Evolutionary conservation across 1,140 invertebrate species (phyloP), one percentile per base, ranked within the genome.

Genomic region (Procambarus virginalis): DNA sequence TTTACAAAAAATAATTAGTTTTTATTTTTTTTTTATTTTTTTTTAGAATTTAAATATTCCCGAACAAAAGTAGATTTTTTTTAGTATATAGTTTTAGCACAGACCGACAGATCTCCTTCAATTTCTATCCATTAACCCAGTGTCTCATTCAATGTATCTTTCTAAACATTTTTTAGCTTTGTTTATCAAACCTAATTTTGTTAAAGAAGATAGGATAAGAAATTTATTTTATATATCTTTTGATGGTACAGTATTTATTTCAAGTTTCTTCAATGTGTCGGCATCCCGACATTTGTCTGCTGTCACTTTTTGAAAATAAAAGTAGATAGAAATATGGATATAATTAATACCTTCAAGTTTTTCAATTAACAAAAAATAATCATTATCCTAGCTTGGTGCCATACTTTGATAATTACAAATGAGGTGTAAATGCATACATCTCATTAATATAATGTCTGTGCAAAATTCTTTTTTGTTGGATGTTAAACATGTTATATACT

Each of bases 241-340:
- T 58, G 83, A 77, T 85, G 75, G 34, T 85, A 34, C 34, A 34
- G 34, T 34, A 85, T 77, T 85, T 73, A 85, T 55, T 49, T 77
- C 4, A 49, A 9, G 49, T 70, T 78, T 49, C 3, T 81, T 73
- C 60, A 17, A 9, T 81, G 60, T 88, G 78, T 73, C 49, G 3
- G 34, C 20, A 81, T 73, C 48, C 51, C 48, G 45, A 81, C 51
- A 75, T 88, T n/a, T 88, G n/a, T 88, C 78, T 81, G 49, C 78
- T 64, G 51, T 81, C 77, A 49, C 49, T 86, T 81, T 87, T 88
- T 88, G 58, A 80, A 80, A 88, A 88, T 88, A 88, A 88, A 34
- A 88, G 86, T 88, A 88, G 85, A 73, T 88, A 88, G 77, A 88
- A n/a, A n/a, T 81, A 22, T 9, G 8, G 2, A 55, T 9, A 55